phyloP scores from a whole-genome alignment of 2,113 vertebrate species.

The Rynchops niger region DNA sequence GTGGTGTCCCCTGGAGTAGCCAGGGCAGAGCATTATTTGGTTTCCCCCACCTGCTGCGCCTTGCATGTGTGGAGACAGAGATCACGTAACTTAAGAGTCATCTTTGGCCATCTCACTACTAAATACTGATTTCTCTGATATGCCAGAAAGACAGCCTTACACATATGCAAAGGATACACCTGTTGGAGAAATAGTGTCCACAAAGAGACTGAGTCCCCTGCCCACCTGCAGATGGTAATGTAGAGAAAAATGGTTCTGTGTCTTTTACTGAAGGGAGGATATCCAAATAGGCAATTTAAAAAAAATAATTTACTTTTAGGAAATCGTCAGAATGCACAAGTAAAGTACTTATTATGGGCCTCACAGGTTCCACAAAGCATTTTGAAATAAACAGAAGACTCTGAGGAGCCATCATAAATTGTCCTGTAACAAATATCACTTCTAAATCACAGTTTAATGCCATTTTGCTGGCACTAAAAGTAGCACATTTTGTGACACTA shows the following conservation, averaged over 20 bases:
- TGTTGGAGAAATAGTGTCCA: background rate
- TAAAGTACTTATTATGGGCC: background rate
- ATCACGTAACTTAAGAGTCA: background rate
- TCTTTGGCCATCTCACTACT: background rate
- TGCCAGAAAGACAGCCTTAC: background rate
- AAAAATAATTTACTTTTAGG: background rate
- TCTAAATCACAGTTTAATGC: background rate
- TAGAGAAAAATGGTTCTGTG: background rate
- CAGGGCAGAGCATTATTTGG: background rate
- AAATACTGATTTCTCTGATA: background rate
- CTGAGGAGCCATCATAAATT: background rate
- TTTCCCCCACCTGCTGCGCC: background rate
- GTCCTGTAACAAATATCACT: background rate
- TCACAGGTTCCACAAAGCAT: background rate
- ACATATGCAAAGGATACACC: background rate
- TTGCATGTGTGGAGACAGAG: background rate
- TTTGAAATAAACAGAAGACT: background rate
- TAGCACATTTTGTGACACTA: background rate
- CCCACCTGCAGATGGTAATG: background rate
- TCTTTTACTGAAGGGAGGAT: background rate
- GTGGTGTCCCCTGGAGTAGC: background rate
- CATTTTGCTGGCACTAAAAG: background rate
- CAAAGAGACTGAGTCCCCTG: background rate
- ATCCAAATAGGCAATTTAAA: background rate
- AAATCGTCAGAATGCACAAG: background rate